Evolutionary conservation across 2,797 vertebrate genomes (phyloP).

Genomic region (Pyrocephalus nanus): DNA sequence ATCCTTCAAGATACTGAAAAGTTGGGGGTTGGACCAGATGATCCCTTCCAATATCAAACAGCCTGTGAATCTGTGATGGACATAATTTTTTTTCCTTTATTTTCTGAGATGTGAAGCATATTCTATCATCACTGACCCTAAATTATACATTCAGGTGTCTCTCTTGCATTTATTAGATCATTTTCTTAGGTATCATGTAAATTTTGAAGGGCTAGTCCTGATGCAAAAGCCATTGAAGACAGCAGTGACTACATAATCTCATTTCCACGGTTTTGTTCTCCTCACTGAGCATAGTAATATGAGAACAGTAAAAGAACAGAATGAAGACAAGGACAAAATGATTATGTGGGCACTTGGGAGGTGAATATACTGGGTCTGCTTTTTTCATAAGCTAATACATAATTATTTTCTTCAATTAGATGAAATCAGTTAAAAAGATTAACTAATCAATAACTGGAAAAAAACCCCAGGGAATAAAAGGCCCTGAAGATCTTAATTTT

Average conservation of each 20-base stretch:
- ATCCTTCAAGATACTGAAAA: neutral
- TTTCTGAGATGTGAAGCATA: neutral
- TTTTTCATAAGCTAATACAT: neutral
- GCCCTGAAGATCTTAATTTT: neutral
- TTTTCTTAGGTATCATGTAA: neutral
- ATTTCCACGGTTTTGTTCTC: neutral
- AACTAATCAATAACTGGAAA: neutral
- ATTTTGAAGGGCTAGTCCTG: neutral
- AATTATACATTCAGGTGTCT: neutral
- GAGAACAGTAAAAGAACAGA: neutral
- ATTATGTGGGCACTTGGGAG: neutral
- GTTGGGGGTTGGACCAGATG: accelerated
- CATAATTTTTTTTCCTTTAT: neutral
- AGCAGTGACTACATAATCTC: neutral
- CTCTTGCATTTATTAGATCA: neutral
- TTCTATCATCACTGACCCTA: neutral
- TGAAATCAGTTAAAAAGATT: constrained; percentile 26
- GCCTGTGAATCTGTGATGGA: neutral
- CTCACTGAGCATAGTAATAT: neutral
- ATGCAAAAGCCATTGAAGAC: neutral
- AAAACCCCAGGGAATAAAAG: neutral
- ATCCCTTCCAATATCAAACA: neutral
- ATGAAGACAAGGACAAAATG: constrained; percentile 5
- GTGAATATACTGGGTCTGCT: neutral
- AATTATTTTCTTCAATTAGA: constrained; percentile 29